Evolutionary conservation across 2,797 vertebrate species (phyloP), one percentile per base, ranked within the genome.

Genomic region (Molossus molossus): DNA sequence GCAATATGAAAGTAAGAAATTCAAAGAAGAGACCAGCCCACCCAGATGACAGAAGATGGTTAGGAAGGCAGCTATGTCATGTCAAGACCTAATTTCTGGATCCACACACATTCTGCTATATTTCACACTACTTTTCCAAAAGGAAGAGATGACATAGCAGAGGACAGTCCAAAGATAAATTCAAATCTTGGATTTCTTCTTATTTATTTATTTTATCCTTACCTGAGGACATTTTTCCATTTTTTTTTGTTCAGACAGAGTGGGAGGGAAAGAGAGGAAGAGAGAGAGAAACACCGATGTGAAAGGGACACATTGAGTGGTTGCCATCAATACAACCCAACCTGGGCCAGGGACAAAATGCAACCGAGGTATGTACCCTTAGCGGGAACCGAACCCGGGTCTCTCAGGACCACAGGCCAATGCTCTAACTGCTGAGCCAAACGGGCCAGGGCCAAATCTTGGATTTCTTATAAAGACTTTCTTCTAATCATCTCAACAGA

Each of bases 1-100:
- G 53, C 64, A 92, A 93, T 12, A 27, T 33, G 33, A 92, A 12
- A n/a, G 27, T 45, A 77, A 94, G 50, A 90, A 79, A 87, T 20
- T 48, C 45, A 72, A 77, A 79, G 45, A 69, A 82, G 25, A 79
- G 70, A 37, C 14, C 5, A 62, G 13, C 15, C 5, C 17, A 50
- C 27, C 84, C 0, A 57, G 55, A 55, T 81, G 58, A 58, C 83
- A 80, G 70, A 82, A 64, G 48, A 33, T 14, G 67, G 37, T 20
- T 48, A 77, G 13, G 9, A 94, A 84, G 40, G 81, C 5, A 37
- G 60, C 57, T 21, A 69, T 8, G 5, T 57, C 12, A 53, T 12
- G 3, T 65, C 40, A 87, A 33, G 60, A 67, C 7, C 25, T 60
- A 40, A 23, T n/a, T 2, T 79, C 37, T 67, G 18, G 13, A 81